A percentile compares a stretch with the other conserved stretches of the same genome.
Conservation (phyloP, 2,113 vertebrate species). For the Aplodontia rufa region DNA sequence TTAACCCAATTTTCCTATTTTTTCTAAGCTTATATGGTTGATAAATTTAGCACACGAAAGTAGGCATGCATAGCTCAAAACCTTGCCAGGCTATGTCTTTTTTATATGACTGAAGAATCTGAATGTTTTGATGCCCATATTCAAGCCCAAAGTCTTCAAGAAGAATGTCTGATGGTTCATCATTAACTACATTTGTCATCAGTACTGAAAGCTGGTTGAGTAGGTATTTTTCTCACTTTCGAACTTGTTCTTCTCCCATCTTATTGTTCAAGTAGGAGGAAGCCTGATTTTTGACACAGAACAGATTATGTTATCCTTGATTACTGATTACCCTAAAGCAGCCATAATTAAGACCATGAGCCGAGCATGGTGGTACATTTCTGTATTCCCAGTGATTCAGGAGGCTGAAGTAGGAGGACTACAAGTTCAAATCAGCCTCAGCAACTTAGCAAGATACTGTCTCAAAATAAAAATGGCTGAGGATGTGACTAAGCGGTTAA, state of each 20-base stretch:
- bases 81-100: background rate
- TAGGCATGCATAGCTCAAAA: background rate
- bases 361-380: no score
- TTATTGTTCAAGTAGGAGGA: constrained; percentile 14
- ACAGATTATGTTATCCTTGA: background rate
- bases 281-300: background rate
- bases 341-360: background rate
- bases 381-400: no score
- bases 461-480: no score
- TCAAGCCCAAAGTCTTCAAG: background rate
- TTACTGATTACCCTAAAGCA: background rate
- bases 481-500: no score
- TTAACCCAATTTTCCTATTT: background rate
- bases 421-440: no score
- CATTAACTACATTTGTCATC: background rate
- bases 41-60: background rate
- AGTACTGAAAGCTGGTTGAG: background rate
- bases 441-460: no score
- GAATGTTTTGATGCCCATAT: background rate
- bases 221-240: background rate
- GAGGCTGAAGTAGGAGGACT: no score
- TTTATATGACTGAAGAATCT: background rate
- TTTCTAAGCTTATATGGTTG: background rate
- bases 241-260: background rate
- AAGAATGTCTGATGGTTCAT: background rate